Conservation (phyloP, 2,113 vertebrate species). For the Oncorhynchus nerka region DNA sequence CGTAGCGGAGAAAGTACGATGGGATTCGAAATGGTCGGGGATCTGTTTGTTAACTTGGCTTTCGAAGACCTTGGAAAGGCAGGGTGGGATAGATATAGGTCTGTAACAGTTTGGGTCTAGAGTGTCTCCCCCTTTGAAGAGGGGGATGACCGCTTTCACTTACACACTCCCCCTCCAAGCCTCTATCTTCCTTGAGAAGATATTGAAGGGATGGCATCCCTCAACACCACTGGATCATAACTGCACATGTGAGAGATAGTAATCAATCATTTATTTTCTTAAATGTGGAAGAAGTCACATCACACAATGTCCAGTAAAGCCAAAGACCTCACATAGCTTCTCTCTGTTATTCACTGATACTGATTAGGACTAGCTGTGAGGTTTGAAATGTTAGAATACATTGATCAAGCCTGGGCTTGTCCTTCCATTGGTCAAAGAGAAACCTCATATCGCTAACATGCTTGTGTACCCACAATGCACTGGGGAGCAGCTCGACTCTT, state of each 20-base stretch:
- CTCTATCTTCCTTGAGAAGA: conserved; percentile 1
- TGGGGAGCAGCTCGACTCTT: conserved; percentile 25
- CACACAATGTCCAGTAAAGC: not conserved
- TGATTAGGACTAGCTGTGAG: not conserved
- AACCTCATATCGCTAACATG: conserved; percentile 28
- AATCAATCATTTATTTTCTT: conserved; percentile 6
- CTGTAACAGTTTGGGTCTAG: too few species aligned
- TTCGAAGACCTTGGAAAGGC: too few species aligned
- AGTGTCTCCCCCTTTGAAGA: too few species aligned
- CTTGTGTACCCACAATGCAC: conserved; percentile 33
- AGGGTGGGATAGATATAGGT: too few species aligned
- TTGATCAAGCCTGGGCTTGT: conserved; percentile 6
- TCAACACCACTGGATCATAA: conserved; percentile 23
- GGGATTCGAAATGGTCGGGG: too few species aligned
- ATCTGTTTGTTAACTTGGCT: too few species aligned
- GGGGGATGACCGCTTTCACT: not conserved
- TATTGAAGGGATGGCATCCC: conserved; percentile 24
- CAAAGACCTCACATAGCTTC: not conserved
- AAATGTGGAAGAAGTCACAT: conserved; percentile 11
- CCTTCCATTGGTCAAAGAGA: conserved; percentile 17
- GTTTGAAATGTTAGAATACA: conserved; percentile 14
- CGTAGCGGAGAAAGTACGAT: too few species aligned
- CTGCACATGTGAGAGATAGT: not conserved
- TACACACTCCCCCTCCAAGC: conserved; percentile 7
- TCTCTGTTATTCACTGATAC: not conserved